Percentiles rank a stretch among this genome's conserved stretches.
These are phyloP conservation scores for Aphaenogaster ashmeadi DNA, from an alignment of 1,140 invertebrate species.

Conservation along the genomic window DNA sequence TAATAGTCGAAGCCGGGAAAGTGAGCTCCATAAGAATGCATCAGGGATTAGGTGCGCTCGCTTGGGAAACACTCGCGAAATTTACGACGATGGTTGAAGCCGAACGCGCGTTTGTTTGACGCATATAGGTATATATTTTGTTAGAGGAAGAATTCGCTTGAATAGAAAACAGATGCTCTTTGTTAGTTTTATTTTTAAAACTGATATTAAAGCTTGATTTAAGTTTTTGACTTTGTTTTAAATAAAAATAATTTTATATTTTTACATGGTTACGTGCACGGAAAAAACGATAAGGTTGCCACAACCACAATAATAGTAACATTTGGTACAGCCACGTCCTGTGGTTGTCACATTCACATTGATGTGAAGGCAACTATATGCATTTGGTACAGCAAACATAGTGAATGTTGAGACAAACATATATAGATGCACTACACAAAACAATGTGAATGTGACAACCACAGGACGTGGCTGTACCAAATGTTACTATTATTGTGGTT, in stretches of 20 bases:
- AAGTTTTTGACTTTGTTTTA: slow-evolving; percentile 30
- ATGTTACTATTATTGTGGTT: too few species aligned
- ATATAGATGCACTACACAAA: too few species aligned
- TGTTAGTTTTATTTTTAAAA: background rate
- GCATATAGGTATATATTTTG: background rate
- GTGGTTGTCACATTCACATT: too few species aligned
- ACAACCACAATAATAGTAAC: too few species aligned
- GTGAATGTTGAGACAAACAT: too few species aligned
- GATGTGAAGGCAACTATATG: too few species aligned
- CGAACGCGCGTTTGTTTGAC: slow-evolving; percentile 43
- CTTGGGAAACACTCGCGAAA: slow-evolving; percentile 39
- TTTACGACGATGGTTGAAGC: slow-evolving; percentile 23
- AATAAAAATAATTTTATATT: slow-evolving; percentile 17
- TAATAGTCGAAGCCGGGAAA: slow-evolving; percentile 56
- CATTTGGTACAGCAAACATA: too few species aligned
- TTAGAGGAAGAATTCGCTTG: background rate
- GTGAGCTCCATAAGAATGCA: slow-evolving; percentile 47
- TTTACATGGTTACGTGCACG: background rate
- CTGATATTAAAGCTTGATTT: background rate
- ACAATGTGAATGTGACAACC: too few species aligned
- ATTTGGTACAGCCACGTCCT: too few species aligned
- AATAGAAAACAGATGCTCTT: background rate
- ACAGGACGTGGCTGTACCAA: too few species aligned
- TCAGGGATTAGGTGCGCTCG: slow-evolving; percentile 33
- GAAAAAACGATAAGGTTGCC: too few species aligned